Evolutionary conservation across 53 echinoderm and acorn worm species (phyloP).

Genomic region (Arbacia lixula): DNA sequence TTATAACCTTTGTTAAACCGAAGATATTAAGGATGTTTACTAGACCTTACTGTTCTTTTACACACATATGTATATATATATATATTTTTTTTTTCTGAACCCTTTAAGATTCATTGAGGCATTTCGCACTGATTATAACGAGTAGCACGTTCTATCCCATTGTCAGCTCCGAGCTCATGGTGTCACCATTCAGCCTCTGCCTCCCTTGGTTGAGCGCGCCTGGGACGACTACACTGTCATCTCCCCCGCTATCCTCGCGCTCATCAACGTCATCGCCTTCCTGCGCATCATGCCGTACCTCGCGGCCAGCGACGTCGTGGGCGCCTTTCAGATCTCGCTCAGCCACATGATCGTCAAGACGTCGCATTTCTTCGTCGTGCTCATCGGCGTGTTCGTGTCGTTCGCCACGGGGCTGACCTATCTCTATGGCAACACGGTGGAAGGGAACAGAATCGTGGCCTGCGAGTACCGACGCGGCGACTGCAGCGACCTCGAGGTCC

Average conservation of each 20-base stretch:
- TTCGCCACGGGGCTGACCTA: slow-evolving; percentile 74
- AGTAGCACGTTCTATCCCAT: too few relatives aligned
- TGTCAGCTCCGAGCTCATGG: too few relatives aligned
- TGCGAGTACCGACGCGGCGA: slow-evolving; percentile 30
- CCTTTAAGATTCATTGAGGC: too few relatives aligned
- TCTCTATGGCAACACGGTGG: slow-evolving; percentile 51
- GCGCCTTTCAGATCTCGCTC: slow-evolving; percentile 81
- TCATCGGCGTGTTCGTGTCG: slow-evolving; percentile 65
- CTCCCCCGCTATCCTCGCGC: slow-evolving; percentile 55
- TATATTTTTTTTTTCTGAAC: too few relatives aligned
- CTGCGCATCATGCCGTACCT: slow-evolving; percentile 59
- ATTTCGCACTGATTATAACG: too few relatives aligned
- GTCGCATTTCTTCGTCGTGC: slow-evolving; percentile 64
- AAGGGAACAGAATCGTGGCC: neutral
- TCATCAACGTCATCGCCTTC: slow-evolving; percentile 58
- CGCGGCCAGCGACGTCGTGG: slow-evolving; percentile 70
- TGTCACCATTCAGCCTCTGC: too few relatives aligned
- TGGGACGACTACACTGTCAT: slow-evolving; percentile 27
- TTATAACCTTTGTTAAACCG: too few relatives aligned
- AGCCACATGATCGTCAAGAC: slow-evolving; percentile 71
- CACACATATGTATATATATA: too few relatives aligned
- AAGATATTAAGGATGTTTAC: too few relatives aligned
- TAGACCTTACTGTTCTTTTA: too few relatives aligned
- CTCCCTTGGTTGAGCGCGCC: neutral
- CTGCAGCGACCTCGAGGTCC: slow-evolving; percentile 19